Base-by-base conservation (phyloP, 92 coral and sea anemone species). In the Palythoa caribaeorum region DNA sequence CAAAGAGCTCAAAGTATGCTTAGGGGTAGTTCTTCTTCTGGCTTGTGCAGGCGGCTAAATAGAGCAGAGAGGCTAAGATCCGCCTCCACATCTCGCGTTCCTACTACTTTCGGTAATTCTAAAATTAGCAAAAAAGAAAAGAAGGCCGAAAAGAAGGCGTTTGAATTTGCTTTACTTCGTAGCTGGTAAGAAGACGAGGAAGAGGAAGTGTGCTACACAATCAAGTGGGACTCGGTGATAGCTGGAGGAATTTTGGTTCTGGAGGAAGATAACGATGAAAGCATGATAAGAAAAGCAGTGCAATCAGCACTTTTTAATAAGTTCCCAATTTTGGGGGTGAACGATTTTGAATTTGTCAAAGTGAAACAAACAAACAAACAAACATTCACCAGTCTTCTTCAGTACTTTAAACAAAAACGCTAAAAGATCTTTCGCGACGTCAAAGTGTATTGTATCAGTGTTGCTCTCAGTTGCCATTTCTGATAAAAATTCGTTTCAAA, bases 201-300 rank as follows among this genome's bases (percentile, higher is more conserved):
- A 69, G 40, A 69, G 40, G 74, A 69, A 69, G 40, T 5, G 5
- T 69, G 44, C n/a, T 38, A 69, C 39, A 19, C 39, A 28, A 69
- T 69, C 37, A 77, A 87, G 75, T 87, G 90, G 90, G 78, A 77
- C 55, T 87, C 90, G 36, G 90, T 78, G 40, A 66, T 78, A 36
- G 90, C 90, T 36, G 81, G 35, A 77, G 90, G 85, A 36, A 77
- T 87, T 80, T 73, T 62, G 57, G 62, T 69, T 8, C 77, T 13
- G 15, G 52, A 86, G 59, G 74, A 86, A 15, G 28, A 28, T 28
- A 65, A 74, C 47, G 69, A 76, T 47, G 76, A 86, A 76, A 76
- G 70, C 10, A 36, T 20, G 15, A 36, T 86, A 15, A 38, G 77
- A 48, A 44, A 69, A 17, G 37, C n/a, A 39, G 48, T 87, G 21